Percentiles rank a stretch among this genome's conserved stretches.
phyloP scores from a whole-genome alignment of 2,797 vertebrate genomes.

The Etheostoma perlongum region DNA sequence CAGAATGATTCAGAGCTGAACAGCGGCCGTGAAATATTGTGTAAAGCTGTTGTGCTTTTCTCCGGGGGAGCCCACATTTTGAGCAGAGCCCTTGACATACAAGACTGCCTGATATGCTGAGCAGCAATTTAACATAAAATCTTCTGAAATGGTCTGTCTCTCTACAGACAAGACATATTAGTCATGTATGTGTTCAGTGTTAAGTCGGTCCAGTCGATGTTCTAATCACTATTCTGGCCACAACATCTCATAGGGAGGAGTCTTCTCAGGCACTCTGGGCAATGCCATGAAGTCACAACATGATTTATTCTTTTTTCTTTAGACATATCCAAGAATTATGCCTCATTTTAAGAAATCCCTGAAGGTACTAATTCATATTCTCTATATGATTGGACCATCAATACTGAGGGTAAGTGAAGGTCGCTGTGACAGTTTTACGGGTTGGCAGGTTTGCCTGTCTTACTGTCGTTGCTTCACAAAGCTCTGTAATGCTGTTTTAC shows the following conservation, averaged over 20 bases:
- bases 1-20: slow-evolving; percentile 6
- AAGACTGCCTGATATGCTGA: slow-evolving; percentile 17
- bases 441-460: slow-evolving; percentile 59
- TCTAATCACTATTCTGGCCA: slow-evolving; percentile 59
- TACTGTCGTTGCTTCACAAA: slow-evolving; percentile 47
- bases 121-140: slow-evolving; percentile 12
- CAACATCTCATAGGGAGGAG: slow-evolving; percentile 40
- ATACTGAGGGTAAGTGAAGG: slow-evolving; percentile 82
- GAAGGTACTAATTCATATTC: slow-evolving; percentile 81
- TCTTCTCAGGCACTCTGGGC: slow-evolving; percentile 60
- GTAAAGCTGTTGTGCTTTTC: slow-evolving; percentile 17
- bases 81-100: neutral
- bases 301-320: slow-evolving; percentile 75
- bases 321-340: slow-evolving; percentile 76
- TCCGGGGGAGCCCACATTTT: slow-evolving; percentile 3
- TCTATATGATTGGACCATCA: slow-evolving; percentile 81
- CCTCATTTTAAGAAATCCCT: slow-evolving; percentile 76
- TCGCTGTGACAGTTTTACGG: slow-evolving; percentile 77
- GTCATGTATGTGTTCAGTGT: slow-evolving; percentile 10
- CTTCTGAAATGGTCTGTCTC: slow-evolving; percentile 18
- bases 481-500: slow-evolving; percentile 43
- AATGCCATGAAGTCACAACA: slow-evolving; percentile 54
- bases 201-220: slow-evolving; percentile 22
- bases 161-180: neutral
- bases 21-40: neutral